Base-by-base conservation (phyloP, 2,888 invertebrate genomes). In the Quadroppia sp. region DNA sequence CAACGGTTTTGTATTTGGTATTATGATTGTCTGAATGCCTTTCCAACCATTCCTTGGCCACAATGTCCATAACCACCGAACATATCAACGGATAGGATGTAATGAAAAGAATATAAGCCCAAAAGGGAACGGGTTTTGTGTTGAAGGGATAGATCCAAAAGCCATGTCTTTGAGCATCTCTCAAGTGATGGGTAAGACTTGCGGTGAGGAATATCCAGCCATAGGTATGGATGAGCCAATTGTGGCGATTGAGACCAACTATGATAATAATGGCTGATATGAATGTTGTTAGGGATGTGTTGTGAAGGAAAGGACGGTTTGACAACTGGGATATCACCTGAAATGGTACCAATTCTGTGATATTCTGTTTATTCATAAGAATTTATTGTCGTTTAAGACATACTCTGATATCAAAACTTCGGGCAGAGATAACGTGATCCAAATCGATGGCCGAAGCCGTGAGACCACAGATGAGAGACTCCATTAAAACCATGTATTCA, bases 161-260 rank as follows among this genome's bases (percentile, higher is more conserved):
- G 9, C 73, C 73, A 28, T 36, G 73, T 50, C 73, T 61, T 1
- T 69, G n/a, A 17, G 48, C 73, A 23, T 73, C 73, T 1, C 67
- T 36, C n/a, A 73, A 42, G 42, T 73, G 73, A 42, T 73, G 73
- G 11, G 73, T 73, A 3, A 73, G 25, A 15, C 7, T 69, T 48
- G 73, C 67, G 23, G 64, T 67, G 67, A 73, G 64, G 28, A 73
- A 53, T 28, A 64, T 61, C 48, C 64, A 73, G 64, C 73, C 64
- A 30, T 64, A 67, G 23, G 64, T 67, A n/a, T 40, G 25, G 13
- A 73, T 13, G 9, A 64, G 2, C 48, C 64, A 73, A 42, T 67
- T 67, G n/a, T 42, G 32, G n/a, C n/a, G 42, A 13, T 45, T 45
- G 2, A 50, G 53, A 28, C 73, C 73, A 2, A 73, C 4, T 7